Conservation (phyloP, 2,797 vertebrate species). For the Halcyon badia region DNA sequence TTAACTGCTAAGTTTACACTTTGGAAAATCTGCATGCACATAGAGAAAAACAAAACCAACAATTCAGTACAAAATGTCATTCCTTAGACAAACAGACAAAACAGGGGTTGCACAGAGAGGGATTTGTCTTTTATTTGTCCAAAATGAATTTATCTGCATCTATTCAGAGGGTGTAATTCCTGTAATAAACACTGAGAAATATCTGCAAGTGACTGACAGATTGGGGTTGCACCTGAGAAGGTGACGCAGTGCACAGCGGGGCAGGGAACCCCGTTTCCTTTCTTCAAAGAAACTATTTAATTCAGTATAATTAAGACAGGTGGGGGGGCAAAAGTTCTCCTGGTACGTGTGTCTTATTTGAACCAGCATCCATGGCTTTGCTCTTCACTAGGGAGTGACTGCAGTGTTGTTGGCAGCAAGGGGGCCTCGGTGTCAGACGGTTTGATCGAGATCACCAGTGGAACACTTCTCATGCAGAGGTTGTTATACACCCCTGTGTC, state of each 20-base stretch:
- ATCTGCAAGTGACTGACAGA: background rate
- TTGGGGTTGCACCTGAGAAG: background rate
- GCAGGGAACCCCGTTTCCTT: background rate
- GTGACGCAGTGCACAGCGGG: background rate
- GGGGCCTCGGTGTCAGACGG: too few species aligned
- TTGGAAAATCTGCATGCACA: background rate
- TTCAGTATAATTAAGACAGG: background rate
- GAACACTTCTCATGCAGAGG: background rate
- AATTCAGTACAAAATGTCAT: background rate
- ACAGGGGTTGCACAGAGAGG: background rate
- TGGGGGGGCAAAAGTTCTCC: background rate
- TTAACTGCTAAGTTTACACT: background rate
- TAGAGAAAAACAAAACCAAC: background rate
- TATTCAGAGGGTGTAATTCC: slow-evolving; percentile 9
- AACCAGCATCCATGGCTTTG: background rate
- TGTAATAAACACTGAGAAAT: background rate
- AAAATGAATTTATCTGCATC: background rate
- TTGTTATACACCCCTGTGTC: too few species aligned
- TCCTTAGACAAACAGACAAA: background rate
- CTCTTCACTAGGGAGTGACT: accelerated
- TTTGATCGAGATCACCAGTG: background rate
- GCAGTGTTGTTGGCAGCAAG: accelerated
- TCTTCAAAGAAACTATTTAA: background rate
- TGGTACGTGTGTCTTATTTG: background rate
- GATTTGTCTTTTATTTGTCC: slow-evolving; percentile 3